A percentile compares a stretch with the other conserved stretches of the same genome.
phyloP scores from a whole-genome alignment of 2,113 vertebrate species.

The Cinclus cinclus region DNA sequence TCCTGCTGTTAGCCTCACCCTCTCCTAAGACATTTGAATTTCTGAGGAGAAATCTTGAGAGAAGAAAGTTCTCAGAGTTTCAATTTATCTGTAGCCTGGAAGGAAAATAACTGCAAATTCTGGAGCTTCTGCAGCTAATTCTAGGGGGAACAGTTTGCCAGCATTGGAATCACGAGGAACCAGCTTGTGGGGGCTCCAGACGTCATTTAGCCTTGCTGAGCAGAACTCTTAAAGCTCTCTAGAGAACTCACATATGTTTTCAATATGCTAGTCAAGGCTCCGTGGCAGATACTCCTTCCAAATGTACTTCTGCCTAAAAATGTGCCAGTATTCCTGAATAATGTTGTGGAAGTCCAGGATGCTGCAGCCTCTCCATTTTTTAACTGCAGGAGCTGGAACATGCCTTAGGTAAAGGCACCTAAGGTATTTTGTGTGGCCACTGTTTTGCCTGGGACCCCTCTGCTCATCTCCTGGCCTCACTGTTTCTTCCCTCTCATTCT shows the following conservation, averaged over 20 bases:
- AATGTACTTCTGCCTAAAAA: neutral
- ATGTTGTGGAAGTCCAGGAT: neutral
- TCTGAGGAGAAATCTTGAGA: neutral
- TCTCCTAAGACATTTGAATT: neutral
- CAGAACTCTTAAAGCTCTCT: constrained; percentile 17
- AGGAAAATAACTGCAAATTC: constrained; percentile 11
- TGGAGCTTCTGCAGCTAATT: constrained; percentile 31
- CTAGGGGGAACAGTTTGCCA: constrained; percentile 10
- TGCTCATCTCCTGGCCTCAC: neutral
- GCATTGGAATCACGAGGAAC: neutral
- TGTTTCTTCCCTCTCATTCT: neutral
- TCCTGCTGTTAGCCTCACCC: neutral
- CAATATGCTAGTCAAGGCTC: constrained; percentile 9
- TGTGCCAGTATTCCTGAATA: neutral
- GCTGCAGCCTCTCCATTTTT: neutral
- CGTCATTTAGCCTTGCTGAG: constrained; percentile 35
- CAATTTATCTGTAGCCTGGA: neutral
- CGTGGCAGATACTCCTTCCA: neutral
- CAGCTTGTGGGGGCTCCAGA: constrained; percentile 40
- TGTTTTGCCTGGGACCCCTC: neutral
- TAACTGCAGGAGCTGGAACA: neutral
- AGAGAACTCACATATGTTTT: neutral
- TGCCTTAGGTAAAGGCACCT: neutral
- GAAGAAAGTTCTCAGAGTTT: neutral
- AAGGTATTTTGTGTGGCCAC: neutral